Base-by-base conservation (phyloP, 2,113 vertebrate genomes). In the Hippocampus barbouri region DNA sequence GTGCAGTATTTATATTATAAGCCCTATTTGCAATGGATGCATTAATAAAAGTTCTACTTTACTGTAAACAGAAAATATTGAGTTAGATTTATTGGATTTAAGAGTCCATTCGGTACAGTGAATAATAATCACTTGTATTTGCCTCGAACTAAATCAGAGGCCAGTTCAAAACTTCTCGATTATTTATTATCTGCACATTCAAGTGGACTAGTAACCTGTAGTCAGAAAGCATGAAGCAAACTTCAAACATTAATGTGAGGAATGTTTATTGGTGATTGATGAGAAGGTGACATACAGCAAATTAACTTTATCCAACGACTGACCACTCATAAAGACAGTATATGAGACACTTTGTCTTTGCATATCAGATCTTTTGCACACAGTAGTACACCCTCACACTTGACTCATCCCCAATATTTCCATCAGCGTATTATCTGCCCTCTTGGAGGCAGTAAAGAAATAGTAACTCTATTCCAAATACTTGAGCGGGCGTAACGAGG, bases 401-500 rank as follows among this genome's bases (percentile, higher is more conserved):
- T 85, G 80, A 89, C 73, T 87, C 83, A 88, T 80, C 78, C 57
- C 68, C 71, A 77, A 68, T 63, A 62, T 74, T 82, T 83, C 70
- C 77, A 84, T 85, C 68, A 81, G 67, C 71, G 78, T 74, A 80
- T 49, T 56, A 61, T 82, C 66, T 73, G 70, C 72, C 68, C 77
- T 85, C 76, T 85, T 70, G 73, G 75, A 86, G 81, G 75, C 79
- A 83, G 77, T 83, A 80, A 86, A 87, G 79, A 80, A 80, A 80
- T 77, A 80, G 81, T 81, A 83, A 53, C 75, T 85, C 74, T 83
- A 84, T 85, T 86, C 72, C 79, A 80, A 79, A 84, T 74, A 73
- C 81, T 76, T 86, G 81, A 88, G 87, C 84, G 83, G 85, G 89
- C 82, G 84, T 80, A 83, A 86, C 85, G 79, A 82, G 82, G 70